Evolutionary conservation across 2,888 invertebrate genomes (phyloP).

Genomic region (Panopea generosa): DNA sequence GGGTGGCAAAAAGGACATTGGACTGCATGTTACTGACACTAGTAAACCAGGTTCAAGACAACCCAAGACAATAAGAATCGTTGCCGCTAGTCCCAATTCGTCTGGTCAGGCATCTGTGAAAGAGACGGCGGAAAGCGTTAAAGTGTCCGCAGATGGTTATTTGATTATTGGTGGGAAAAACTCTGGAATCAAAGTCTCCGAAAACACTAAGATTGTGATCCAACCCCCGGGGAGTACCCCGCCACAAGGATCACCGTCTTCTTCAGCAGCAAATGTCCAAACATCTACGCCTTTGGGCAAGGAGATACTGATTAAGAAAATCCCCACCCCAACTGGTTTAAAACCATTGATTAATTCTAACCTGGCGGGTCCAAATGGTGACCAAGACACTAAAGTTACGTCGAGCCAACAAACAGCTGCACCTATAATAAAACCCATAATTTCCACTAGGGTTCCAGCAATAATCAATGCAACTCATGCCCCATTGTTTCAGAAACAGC

Average conservation of each 20-base stretch:
- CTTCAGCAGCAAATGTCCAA: not conserved
- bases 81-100: conserved; percentile 14
- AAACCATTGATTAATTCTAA: too few species aligned
- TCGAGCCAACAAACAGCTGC: too few species aligned
- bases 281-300: not conserved
- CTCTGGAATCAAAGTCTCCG: conserved; percentile 55
- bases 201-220: conserved; percentile 60
- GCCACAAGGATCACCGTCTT: not conserved
- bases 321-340: conserved; percentile 31
- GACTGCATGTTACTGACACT: conserved; percentile 35
- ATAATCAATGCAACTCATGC: conserved; percentile 3
- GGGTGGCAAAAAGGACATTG: conserved; percentile 36
- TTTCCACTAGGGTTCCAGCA: not conserved
- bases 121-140: conserved; percentile 57
- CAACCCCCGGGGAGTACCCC: conserved; percentile 46
- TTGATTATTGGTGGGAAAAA: conserved; percentile 60
- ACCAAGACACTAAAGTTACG: too few species aligned
- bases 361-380: too few species aligned
- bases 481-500: not conserved
- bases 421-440: too few species aligned
- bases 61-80: conserved; percentile 52
- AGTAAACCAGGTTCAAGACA: conserved; percentile 22
- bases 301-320: conserved; percentile 36
- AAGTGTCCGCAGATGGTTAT: conserved; percentile 54
- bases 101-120: conserved; percentile 37